Conservation (phyloP, 2,113 vertebrate species). For the Puffinus mauretanicus region DNA sequence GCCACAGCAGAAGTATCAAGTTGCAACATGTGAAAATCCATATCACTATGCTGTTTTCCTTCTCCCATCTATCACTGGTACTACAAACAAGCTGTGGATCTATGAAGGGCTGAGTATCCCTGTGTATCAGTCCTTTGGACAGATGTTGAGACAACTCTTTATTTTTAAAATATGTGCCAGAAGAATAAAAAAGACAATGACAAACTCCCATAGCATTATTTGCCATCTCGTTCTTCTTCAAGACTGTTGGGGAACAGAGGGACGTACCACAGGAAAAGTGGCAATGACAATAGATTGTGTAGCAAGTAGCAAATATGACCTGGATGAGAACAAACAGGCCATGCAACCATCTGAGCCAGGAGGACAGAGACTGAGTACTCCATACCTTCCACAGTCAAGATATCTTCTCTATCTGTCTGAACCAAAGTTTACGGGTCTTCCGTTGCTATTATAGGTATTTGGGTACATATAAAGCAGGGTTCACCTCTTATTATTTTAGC, state of each 20-base stretch:
- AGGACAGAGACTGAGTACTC: not conserved
- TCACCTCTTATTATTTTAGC: not conserved
- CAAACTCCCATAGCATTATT: not conserved
- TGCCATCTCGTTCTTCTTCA: not conserved
- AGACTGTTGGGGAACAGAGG: not conserved
- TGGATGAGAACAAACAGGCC: not conserved
- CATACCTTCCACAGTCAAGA: not conserved
- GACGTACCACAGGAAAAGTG: not conserved
- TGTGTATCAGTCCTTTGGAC: not conserved
- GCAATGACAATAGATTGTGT: too few species aligned
- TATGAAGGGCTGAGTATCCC: fast-evolving
- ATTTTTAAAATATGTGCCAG: not conserved
- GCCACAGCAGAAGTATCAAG: not conserved
- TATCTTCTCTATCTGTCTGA: not conserved
- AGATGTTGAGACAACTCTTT: not conserved
- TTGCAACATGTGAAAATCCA: not conserved
- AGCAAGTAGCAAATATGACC: not conserved
- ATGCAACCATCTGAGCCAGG: not conserved
- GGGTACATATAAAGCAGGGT: not conserved
- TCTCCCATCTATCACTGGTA: not conserved
- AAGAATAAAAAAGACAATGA: not conserved
- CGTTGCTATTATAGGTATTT: not conserved
- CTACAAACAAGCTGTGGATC: not conserved
- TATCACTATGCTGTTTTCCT: not conserved
- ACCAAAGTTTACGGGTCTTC: not conserved